A percentile compares a stretch with the other conserved stretches of the same genome.
These are phyloP conservation scores for Chrysomela aeneicollis DNA, from an alignment of 2,888 invertebrate species.

Conservation along the genomic window DNA sequence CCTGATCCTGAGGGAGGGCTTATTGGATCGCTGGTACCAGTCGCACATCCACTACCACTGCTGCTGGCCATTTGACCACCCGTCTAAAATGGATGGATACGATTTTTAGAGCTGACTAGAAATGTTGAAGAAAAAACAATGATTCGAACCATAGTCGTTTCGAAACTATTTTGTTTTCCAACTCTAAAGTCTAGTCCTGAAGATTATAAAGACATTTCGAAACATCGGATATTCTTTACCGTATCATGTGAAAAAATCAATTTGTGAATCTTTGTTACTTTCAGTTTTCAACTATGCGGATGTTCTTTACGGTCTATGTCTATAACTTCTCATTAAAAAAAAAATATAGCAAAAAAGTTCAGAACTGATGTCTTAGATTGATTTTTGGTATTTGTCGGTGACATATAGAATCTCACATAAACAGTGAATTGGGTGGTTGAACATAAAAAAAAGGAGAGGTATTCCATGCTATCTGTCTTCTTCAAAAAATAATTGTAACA, in stretches of 20 bases:
- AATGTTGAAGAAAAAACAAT: no score
- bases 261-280: no score
- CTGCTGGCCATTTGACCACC: slow-evolving; percentile 60
- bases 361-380: slow-evolving; percentile 3
- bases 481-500: slow-evolving; percentile 14
- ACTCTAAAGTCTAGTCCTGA: no score
- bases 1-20: slow-evolving; percentile 65
- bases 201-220: no score
- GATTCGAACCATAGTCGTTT: no score
- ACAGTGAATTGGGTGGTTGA: slow-evolving; percentile 16
- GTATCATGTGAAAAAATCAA: no score
- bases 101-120: not conserved
- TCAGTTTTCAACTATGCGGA: no score
- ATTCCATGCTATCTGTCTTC: slow-evolving; percentile 19
- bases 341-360: no score
- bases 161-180: no score
- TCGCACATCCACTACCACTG: slow-evolving; percentile 58
- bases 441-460: slow-evolving; percentile 6
- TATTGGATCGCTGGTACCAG: slow-evolving; percentile 64
- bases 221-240: no score
- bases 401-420: slow-evolving; percentile 16
- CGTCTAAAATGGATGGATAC: slow-evolving; percentile 48
- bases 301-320: no score
- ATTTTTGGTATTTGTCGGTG: slow-evolving; percentile 18
- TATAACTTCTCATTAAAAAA: no score